Percentiles rank a stretch among this genome's conserved stretches.
phyloP scores from a whole-genome alignment of 2,797 vertebrate species.

The Borostomias antarcticus region DNA sequence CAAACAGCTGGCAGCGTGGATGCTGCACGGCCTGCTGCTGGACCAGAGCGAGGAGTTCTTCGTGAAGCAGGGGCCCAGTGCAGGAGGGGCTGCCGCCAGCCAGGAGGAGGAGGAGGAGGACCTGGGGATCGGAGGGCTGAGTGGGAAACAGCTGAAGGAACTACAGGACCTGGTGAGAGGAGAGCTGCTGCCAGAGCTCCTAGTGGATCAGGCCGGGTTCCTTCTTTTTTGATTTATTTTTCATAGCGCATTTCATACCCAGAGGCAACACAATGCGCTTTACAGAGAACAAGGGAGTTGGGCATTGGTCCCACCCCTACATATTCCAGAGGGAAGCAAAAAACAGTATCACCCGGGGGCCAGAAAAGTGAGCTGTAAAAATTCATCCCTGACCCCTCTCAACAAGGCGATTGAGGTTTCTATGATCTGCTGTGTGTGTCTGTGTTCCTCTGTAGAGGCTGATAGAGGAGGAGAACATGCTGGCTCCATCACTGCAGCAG shows the following conservation, averaged over 20 bases:
- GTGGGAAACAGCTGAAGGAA: conserved; percentile 93
- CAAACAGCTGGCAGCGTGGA: conserved; percentile 98
- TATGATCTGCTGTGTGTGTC: not conserved
- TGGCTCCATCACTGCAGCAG: conserved; percentile 95
- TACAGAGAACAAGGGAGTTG: too few species aligned
- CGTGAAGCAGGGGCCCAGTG: conserved; percentile 92
- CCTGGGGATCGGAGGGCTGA: conserved; percentile 93
- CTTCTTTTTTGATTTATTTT: too few species aligned
- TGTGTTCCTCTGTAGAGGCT: conserved; percentile 78
- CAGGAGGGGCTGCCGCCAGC: conserved; percentile 81
- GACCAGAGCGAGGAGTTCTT: conserved; percentile 98
- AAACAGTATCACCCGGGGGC: too few species aligned
- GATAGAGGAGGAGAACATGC: conserved; percentile 98
- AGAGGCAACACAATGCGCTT: too few species aligned
- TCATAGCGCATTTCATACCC: too few species aligned
- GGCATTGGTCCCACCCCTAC: too few species aligned
- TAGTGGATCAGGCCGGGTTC: too few species aligned
- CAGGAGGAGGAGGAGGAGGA: conserved; percentile 96
- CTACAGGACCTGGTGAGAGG: conserved; percentile 93
- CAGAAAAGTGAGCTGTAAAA: too few species aligned
- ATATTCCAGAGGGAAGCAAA: too few species aligned
- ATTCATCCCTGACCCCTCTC: too few species aligned
- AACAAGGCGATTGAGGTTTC: too few species aligned
- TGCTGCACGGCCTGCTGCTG: conserved; percentile 93
- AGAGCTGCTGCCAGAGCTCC: not conserved